A percentile compares a stretch with the other conserved stretches of the same genome.
Evolutionary conservation across 2,797 vertebrate genomes (phyloP).

Genomic region (Sebastiscus albofasciatus): DNA sequence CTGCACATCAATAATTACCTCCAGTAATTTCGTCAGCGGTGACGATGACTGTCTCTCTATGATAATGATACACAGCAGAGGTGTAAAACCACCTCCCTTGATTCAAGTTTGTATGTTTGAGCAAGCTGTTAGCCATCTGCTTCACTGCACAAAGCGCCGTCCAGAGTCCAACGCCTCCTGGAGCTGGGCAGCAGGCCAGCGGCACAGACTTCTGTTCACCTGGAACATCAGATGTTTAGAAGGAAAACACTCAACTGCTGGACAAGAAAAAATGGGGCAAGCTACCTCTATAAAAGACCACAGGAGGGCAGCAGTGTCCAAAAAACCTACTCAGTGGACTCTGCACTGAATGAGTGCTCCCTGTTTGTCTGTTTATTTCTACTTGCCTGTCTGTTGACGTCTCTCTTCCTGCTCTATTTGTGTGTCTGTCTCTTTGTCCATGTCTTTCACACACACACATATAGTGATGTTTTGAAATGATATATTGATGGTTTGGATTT

Average conservation of each 20-base stretch:
- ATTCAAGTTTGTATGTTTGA: constrained; percentile 58
- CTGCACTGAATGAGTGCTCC: not conserved
- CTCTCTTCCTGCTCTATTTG: not conserved
- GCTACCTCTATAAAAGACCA: constrained; percentile 22
- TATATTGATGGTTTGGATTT: too few species aligned
- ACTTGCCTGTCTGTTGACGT: not conserved
- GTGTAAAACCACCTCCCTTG: constrained; percentile 74
- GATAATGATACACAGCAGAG: constrained; percentile 59
- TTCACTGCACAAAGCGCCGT: constrained; percentile 63
- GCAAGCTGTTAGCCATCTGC: constrained; percentile 62
- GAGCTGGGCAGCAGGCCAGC: constrained; percentile 48
- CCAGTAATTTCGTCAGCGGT: not conserved
- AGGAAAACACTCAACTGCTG: not conserved
- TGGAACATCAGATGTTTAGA: constrained; percentile 54
- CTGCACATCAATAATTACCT: not conserved
- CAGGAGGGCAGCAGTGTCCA: constrained; percentile 39
- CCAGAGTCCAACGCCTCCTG: constrained; percentile 67
- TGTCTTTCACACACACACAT: not conserved
- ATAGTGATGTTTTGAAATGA: too few species aligned
- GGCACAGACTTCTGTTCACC: constrained; percentile 16
- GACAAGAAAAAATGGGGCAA: not conserved
- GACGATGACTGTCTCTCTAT: not conserved
- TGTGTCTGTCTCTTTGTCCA: too few species aligned
- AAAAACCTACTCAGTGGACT: not conserved
- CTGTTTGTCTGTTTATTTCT: not conserved